A percentile compares a stretch with the other conserved stretches of the same genome.
Evolutionary conservation across 1,140 invertebrate genomes (phyloP).

Genomic region (Danaus melanippus): DNA sequence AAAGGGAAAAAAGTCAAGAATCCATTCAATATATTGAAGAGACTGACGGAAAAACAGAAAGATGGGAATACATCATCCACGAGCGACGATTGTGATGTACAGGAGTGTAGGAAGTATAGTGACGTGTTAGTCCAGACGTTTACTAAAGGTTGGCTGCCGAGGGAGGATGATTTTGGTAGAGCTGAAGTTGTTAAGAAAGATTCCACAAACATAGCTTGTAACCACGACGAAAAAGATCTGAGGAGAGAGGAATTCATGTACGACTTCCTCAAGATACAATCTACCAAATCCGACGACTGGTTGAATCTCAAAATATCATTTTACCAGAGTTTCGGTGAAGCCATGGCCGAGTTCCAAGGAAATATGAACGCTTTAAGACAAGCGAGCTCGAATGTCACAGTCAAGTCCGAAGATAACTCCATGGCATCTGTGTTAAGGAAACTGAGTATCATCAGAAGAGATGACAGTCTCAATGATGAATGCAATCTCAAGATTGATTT

Average conservation of each 20-base stretch:
- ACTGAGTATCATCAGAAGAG: conserved; percentile 46
- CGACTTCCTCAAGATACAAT: conserved; percentile 40
- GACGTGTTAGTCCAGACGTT: conserved; percentile 24
- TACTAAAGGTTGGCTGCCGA: conserved; percentile 42
- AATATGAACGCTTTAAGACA: conserved; percentile 2
- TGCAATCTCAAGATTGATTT: conserved; percentile 46
- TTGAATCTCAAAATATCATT: conserved; percentile 45
- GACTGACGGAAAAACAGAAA: conserved; percentile 33
- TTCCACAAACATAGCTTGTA: not conserved
- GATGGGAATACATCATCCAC: conserved; percentile 12
- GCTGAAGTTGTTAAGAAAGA: conserved; percentile 34
- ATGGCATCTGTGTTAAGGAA: conserved; percentile 43
- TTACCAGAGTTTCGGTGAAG: conserved; percentile 44
- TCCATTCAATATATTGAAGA: conserved; percentile 53
- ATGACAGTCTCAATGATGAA: conserved; percentile 22
- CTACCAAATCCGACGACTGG: conserved; percentile 39
- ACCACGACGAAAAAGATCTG: conserved; percentile 19
- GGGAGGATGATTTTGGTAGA: conserved; percentile 45
- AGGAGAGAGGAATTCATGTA: conserved; percentile 39
- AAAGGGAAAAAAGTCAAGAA: conserved; percentile 47
- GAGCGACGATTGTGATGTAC: not conserved
- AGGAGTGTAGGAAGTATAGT: conserved; percentile 21
- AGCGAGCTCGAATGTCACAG: conserved; percentile 31
- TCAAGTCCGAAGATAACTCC: conserved; percentile 47
- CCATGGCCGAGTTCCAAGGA: conserved; percentile 29